A percentile compares a stretch with the other conserved stretches of the same genome.
These are phyloP conservation scores for Rhynchonycteris naso DNA, from an alignment of 2,797 vertebrate species.

Conservation along the genomic window DNA sequence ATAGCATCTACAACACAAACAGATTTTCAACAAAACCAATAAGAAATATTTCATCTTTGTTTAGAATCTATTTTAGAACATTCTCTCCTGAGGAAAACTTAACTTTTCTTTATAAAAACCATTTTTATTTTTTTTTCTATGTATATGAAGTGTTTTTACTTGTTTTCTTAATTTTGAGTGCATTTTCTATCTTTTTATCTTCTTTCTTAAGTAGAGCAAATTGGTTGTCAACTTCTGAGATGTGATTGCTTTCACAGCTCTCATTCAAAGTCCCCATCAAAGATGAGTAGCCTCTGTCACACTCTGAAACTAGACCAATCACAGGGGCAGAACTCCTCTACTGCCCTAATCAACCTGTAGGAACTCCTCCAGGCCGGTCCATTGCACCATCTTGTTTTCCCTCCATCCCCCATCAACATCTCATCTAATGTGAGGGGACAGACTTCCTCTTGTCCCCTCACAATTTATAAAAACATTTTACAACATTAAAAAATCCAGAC, in stretches of 20 bases:
- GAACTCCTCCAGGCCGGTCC: not conserved
- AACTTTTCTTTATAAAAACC: not conserved
- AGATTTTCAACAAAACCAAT: not conserved
- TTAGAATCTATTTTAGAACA: not conserved
- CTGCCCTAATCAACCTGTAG: accelerated
- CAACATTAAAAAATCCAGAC: not conserved
- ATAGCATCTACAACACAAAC: not conserved
- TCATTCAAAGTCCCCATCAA: not conserved
- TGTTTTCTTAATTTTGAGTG: not conserved
- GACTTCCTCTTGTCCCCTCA: not conserved
- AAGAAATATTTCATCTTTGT: not conserved
- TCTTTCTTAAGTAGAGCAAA: not conserved
- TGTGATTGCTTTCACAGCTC: not conserved
- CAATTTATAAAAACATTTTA: not conserved
- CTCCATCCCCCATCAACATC: not conserved
- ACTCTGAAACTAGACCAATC: not conserved
- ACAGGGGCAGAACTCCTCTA: not conserved
- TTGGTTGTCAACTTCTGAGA: not conserved
- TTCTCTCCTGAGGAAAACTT: not conserved
- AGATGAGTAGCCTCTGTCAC: not conserved
- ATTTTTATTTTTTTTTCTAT: not conserved
- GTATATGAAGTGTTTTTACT: not conserved
- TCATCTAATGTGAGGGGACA: not conserved
- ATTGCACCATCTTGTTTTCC: not conserved
- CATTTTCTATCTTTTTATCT: not conserved